Evolutionary conservation across 2,797 vertebrate genomes (phyloP), one percentile per base, ranked within the genome.

Genomic region (Acestrorhynchus altus): DNA sequence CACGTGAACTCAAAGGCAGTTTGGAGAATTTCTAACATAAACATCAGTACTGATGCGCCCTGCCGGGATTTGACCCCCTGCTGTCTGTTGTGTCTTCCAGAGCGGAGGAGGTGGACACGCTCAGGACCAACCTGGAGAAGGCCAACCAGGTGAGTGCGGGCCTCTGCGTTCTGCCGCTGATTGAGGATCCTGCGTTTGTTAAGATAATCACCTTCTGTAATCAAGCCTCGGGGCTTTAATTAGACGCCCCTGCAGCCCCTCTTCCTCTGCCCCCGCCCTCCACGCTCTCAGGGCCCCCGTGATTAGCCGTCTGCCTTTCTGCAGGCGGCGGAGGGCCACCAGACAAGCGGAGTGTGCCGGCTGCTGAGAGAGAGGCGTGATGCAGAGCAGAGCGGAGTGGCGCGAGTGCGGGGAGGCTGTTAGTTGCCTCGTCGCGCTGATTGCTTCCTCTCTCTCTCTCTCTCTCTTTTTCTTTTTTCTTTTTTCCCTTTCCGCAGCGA

Each of bases 121-220:
- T 99, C 91, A 93, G 97, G 95, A 95, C 92, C 0, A 96, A 96
- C 89, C 95, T 99, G 4, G 96, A 99, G 88, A 97, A 96, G 88
- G 96, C 97, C 74, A 97, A 97, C 90, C 96, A 96, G 96, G 98
- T 98, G 91, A 97, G 96, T 80, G 15, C 4, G 72, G 76, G 75
- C 78, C 74, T 83, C 81, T 83, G 86, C 87, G 68, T 79, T 61
- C 60, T 22, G 44, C 40, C 76, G 86, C 86, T 93, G 90, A 93
- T 93, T 92, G 89, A 91, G 88, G 60, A 89, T 87, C 86, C 88
- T 86, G 86, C 86, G 86, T 91, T 73, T 88, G 86, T 91, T 88
- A 88, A 90, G 88, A 84, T 93, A 93, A 93, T 93, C 90, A 94
- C 90, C 90, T 88, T 76, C 88, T 89, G 88, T 91, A 93, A 93